A percentile compares a stretch with the other conserved stretches of the same genome.
phyloP scores from a whole-genome alignment of 2,888 invertebrate species.

The Calameuta filiformis region DNA sequence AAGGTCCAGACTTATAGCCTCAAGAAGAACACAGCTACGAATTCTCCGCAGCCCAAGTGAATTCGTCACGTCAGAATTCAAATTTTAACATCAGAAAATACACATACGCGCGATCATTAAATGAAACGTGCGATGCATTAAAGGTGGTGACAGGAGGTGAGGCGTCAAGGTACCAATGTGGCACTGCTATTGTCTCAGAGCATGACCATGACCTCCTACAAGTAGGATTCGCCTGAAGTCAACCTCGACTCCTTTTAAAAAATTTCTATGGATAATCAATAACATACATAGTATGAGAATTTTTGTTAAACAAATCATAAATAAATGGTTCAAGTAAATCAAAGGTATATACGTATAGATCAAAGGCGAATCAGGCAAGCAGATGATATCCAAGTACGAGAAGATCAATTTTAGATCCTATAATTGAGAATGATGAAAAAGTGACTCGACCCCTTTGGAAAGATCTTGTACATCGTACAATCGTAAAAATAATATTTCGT shows the following conservation, averaged over 20 bases:
- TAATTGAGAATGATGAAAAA: not conserved
- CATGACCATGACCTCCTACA: conserved; percentile 17
- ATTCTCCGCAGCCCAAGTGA: not conserved
- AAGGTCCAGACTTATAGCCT: not conserved
- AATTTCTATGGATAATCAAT: not conserved
- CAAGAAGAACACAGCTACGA: not conserved
- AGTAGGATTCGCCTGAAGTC: not conserved
- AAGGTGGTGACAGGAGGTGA: not conserved
- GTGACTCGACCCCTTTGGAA: not conserved
- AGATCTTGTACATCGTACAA: not conserved
- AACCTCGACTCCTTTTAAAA: conserved; percentile 2
- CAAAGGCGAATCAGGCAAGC: not conserved
- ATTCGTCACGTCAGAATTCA: not conserved
- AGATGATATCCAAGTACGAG: not conserved
- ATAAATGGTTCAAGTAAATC: too few relatives aligned
- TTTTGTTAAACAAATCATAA: too few relatives aligned
- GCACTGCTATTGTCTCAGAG: conserved; percentile 17
- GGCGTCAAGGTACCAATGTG: conserved; percentile 19
- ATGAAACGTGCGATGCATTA: not conserved
- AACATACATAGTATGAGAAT: not conserved
- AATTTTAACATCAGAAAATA: not conserved
- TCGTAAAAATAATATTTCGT: not conserved
- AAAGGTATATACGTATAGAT: not conserved
- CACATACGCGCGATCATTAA: not conserved
- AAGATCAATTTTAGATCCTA: not conserved